phyloP scores from a whole-genome alignment of 1,140 invertebrate genomes.

The Cydia amplana region DNA sequence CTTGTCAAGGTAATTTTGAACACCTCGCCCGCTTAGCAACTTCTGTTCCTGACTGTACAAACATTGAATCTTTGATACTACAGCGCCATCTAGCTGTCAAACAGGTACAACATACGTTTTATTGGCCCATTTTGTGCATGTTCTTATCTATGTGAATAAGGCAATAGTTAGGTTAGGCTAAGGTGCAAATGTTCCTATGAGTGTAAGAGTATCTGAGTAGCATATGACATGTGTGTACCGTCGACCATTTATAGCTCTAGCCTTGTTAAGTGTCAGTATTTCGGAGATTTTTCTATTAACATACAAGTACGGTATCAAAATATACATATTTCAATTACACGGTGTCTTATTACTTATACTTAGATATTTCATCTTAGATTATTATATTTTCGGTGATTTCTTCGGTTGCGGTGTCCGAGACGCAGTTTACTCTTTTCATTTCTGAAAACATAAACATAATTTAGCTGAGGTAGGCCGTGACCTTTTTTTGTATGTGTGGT shows the following conservation, averaged over 20 bases:
- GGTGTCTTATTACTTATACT: conserved; percentile 36
- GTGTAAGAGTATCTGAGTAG: conserved; percentile 56
- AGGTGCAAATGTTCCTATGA: conserved; percentile 78
- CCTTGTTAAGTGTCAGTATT: conserved; percentile 65
- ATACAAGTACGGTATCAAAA: conserved; percentile 69
- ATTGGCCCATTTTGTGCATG: neutral
- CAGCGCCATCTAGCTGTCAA: too few relatives aligned
- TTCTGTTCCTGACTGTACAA: too few relatives aligned
- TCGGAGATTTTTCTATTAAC: conserved; percentile 74
- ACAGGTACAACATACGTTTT: too few relatives aligned
- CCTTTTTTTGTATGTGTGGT: too few relatives aligned
- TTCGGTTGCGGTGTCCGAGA: neutral
- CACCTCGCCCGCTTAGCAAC: too few relatives aligned
- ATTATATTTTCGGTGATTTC: conserved; percentile 10
- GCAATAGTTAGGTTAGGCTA: conserved; percentile 52
- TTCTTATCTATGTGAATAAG: neutral
- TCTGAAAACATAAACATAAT: neutral
- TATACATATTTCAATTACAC: conserved; percentile 64
- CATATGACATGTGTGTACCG: conserved; percentile 54
- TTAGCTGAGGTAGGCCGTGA: too few relatives aligned
- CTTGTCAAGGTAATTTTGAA: too few relatives aligned
- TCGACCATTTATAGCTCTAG: conserved; percentile 68
- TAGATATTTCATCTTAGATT: neutral
- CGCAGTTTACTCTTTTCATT: neutral
- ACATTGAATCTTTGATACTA: too few relatives aligned